Conservation (phyloP, 2,113 vertebrate genomes). For the Sapayoa aenigma region DNA sequence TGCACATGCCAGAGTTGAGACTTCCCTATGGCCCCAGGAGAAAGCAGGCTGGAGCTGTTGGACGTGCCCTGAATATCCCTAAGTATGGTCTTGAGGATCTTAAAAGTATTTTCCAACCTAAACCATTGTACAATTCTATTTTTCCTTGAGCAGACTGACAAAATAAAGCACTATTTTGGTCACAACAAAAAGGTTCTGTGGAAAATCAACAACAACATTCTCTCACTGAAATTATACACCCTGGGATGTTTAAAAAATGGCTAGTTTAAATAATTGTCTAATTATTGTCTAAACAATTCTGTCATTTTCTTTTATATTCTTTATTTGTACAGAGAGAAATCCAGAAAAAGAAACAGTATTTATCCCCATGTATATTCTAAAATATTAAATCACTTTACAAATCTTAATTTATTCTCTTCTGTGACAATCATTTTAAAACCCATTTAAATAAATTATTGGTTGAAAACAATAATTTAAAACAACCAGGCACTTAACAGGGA, state of each 20-base stretch:
- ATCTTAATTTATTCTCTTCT: not conserved
- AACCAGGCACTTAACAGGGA: not conserved
- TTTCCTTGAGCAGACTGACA: not conserved
- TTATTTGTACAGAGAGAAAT: not conserved
- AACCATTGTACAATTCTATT: not conserved
- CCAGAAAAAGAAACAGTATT: not conserved
- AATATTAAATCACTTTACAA: not conserved
- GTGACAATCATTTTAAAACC: not conserved
- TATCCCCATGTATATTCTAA: not conserved
- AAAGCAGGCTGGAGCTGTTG: not conserved
- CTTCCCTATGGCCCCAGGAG: not conserved
- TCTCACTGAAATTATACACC: not conserved
- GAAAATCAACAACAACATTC: not conserved
- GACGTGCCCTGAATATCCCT: not conserved
- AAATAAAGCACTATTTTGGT: not conserved
- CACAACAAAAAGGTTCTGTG: not conserved
- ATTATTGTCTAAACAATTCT: not conserved
- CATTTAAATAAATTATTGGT: not conserved
- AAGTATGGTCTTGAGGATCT: not conserved
- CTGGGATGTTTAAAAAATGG: not conserved
- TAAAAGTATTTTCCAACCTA: not conserved
- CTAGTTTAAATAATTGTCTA: not conserved
- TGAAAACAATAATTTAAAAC: not conserved
- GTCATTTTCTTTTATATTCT: not conserved
- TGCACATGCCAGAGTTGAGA: not conserved